Conservation (phyloP, 2,888 invertebrate genomes). For the Spisula solida region DNA sequence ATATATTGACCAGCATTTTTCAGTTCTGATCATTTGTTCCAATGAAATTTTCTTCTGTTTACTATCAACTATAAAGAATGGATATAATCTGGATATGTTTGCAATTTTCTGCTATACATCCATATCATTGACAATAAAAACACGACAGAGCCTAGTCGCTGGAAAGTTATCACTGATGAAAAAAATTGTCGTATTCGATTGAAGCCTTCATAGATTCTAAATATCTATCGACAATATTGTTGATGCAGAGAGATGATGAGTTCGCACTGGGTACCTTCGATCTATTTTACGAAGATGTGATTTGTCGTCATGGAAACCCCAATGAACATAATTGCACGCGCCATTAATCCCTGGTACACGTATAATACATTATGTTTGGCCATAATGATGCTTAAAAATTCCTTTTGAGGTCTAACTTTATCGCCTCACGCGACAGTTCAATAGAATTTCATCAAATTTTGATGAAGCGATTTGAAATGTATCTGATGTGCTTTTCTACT, state of each 20-base stretch:
- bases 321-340: conserved; percentile 58
- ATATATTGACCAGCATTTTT: too few relatives aligned
- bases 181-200: background rate
- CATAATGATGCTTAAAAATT: conserved; percentile 66
- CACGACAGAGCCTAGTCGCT: background rate
- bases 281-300: conserved; percentile 37
- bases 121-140: too few relatives aligned
- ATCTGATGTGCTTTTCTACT: conserved; percentile 30
- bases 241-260: background rate
- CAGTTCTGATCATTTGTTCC: too few relatives aligned
- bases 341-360: conserved; percentile 68
- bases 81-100: too few relatives aligned
- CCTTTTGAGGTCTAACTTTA: conserved; percentile 62
- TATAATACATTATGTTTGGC: conserved; percentile 69
- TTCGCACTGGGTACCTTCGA: conserved; percentile 31
- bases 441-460: conserved; percentile 58
- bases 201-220: background rate
- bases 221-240: background rate
- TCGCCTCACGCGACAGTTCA: conserved; percentile 53
- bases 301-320: conserved; percentile 59
- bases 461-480: conserved; percentile 56
- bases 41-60: too few relatives aligned
- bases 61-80: too few relatives aligned
- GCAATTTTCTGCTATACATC: too few relatives aligned
- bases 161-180: background rate